phyloP scores from a whole-genome alignment of 1,140 invertebrate genomes.

The Drosophila bocqueti region DNA sequence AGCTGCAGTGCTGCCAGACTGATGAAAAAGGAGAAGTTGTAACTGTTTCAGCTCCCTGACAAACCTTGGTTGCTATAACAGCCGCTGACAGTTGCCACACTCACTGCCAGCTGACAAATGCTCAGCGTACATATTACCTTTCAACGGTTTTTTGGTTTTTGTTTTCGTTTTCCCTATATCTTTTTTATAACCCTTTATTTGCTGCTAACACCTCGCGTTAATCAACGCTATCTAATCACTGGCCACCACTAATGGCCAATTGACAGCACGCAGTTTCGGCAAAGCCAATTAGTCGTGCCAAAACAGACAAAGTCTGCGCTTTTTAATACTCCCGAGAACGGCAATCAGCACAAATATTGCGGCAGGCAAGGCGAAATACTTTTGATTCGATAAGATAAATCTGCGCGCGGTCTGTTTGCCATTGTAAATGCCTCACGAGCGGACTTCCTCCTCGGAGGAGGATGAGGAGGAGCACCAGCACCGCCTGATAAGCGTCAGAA shows the following conservation, averaged over 20 bases:
- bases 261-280: constrained; percentile 30
- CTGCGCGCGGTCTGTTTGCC: constrained; percentile 25
- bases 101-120: background rate
- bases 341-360: constrained; percentile 39
- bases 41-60: background rate
- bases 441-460: constrained; percentile 16
- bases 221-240: constrained; percentile 40
- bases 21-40: background rate
- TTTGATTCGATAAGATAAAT: constrained; percentile 54
- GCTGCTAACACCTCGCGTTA: constrained; percentile 29
- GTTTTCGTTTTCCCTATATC: background rate
- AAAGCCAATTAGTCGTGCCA: constrained; percentile 34
- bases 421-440: constrained; percentile 25
- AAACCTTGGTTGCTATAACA: background rate
- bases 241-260: constrained; percentile 38
- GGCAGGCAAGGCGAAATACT: constrained; percentile 35
- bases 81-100: background rate
- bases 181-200: constrained; percentile 10
- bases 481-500: constrained; percentile 25
- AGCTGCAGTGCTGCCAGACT: background rate
- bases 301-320: background rate
- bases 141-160: constrained; percentile 32
- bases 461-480: background rate
- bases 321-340: constrained; percentile 8
- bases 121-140: background rate